Percentiles rank a stretch among this genome's conserved stretches.
Evolutionary conservation across 2,113 vertebrate genomes (phyloP).

Genomic region (Pampusana beccarii): DNA sequence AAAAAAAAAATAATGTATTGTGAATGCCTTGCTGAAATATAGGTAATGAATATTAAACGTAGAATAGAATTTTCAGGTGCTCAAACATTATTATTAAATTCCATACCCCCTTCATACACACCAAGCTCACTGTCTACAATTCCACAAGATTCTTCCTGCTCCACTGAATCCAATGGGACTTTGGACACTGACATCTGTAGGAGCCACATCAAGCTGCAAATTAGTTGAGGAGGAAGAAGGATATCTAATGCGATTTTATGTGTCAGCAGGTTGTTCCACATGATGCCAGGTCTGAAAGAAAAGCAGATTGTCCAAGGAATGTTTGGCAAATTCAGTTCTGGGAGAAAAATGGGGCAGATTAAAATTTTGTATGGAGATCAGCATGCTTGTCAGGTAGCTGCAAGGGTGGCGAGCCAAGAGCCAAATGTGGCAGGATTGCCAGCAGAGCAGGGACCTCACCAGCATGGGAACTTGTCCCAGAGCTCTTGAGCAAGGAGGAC

Average conservation of each 20-base stretch:
- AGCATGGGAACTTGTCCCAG: background rate
- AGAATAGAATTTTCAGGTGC: background rate
- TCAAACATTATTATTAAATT: background rate
- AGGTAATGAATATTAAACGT: background rate
- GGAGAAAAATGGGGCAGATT: background rate
- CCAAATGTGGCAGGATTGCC: accelerated
- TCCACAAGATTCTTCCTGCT: background rate
- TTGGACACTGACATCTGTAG: background rate
- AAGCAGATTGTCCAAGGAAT: background rate
- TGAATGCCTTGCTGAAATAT: background rate
- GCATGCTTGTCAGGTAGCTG: accelerated
- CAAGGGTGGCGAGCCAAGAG: accelerated
- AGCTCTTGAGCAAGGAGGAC: background rate
- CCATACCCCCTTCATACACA: background rate
- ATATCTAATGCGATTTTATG: background rate
- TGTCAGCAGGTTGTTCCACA: background rate
- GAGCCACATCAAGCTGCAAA: background rate
- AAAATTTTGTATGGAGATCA: background rate
- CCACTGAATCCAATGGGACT: background rate
- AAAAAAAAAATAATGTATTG: background rate
- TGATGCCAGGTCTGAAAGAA: background rate
- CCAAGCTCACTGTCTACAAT: background rate
- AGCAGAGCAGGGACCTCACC: background rate
- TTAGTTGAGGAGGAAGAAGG: background rate
- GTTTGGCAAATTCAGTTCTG: background rate